Evolutionary conservation across 1,140 invertebrate genomes (phyloP).

Genomic region (Odontomachus brunneus): DNA sequence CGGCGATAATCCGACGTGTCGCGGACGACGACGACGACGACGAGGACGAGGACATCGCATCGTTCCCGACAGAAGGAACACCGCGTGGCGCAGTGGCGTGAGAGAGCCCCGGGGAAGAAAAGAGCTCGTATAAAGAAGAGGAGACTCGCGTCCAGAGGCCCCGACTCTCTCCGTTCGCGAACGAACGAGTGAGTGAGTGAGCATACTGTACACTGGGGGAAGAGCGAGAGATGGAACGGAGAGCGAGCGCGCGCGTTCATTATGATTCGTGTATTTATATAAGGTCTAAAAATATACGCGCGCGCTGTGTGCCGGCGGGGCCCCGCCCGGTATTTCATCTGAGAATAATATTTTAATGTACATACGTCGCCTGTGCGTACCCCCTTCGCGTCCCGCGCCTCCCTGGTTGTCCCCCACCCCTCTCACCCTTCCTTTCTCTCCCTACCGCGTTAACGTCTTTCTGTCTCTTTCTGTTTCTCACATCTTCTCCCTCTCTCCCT

Average conservation of each 20-base stretch:
- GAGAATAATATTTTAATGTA: conserved; percentile 86
- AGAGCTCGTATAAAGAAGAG: conserved; percentile 68
- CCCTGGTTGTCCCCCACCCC: conserved; percentile 58
- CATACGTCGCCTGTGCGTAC: conserved; percentile 71
- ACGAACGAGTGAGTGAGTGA: conserved; percentile 47
- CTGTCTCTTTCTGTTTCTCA: conserved; percentile 47
- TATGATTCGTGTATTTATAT: conserved; percentile 86
- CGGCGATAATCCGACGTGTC: conserved; percentile 24
- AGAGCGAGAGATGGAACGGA: conserved; percentile 61
- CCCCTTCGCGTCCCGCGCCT: conserved; percentile 28
- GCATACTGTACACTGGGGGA: conserved; percentile 58
- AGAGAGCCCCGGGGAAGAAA: conserved; percentile 60
- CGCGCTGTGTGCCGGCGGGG: conserved; percentile 80
- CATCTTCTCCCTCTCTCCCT: conserved; percentile 29
- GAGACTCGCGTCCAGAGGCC: conserved; percentile 68
- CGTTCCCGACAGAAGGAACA: conserved; percentile 30
- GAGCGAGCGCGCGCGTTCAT: conserved; percentile 80
- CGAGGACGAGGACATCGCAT: neutral
- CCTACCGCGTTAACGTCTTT: conserved; percentile 50
- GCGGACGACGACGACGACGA: conserved; percentile 17
- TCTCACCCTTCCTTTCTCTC: conserved; percentile 31
- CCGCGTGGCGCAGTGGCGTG: conserved; percentile 28
- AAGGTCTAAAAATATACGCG: conserved; percentile 85
- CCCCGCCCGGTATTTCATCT: conserved; percentile 86
- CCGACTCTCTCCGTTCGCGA: conserved; percentile 18